Evolutionary conservation across 2,888 invertebrate genomes (phyloP).

Genomic region (Agrotis segetum): DNA sequence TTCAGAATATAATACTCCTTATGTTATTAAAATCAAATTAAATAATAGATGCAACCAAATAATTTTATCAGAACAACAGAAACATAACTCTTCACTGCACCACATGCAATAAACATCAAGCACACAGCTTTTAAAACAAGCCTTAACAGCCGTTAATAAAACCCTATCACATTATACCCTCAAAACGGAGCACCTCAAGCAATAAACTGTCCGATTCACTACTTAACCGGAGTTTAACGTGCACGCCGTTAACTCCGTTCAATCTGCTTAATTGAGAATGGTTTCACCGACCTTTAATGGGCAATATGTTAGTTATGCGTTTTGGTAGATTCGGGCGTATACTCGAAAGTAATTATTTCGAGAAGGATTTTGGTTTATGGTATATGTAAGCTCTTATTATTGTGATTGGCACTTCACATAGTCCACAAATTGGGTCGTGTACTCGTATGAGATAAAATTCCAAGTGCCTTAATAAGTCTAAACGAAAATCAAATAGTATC

Average conservation of each 20-base stretch:
- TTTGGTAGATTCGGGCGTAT: conserved; percentile 59
- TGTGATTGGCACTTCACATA: conserved; percentile 13
- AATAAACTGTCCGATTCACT: conserved; percentile 87
- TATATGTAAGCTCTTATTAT: conserved; percentile 22
- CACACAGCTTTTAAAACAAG: conserved; percentile 64
- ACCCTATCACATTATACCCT: conserved; percentile 69
- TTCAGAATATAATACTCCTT: too few species aligned
- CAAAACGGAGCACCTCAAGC: conserved; percentile 79
- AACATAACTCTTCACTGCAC: conserved; percentile 38
- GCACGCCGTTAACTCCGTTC: conserved; percentile 83
- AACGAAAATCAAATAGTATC: background rate
- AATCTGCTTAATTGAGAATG: conserved; percentile 89
- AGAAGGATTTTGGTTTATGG: conserved; percentile 42
- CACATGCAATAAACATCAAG: conserved; percentile 66
- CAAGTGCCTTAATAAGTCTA: background rate
- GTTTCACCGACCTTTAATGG: conserved; percentile 81
- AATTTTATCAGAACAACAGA: conserved; percentile 27
- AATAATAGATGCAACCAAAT: background rate
- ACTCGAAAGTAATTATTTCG: conserved; percentile 58
- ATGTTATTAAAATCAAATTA: background rate
- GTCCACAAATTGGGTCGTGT: background rate
- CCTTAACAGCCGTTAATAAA: conserved; percentile 68
- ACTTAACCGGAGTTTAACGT: conserved; percentile 86
- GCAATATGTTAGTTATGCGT: conserved; percentile 73
- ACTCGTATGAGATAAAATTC: background rate